Percentiles rank a stretch among this genome's conserved stretches.
Evolutionary conservation across 2,113 vertebrate genomes (phyloP).

Genomic region (Chaetops frenatus): DNA sequence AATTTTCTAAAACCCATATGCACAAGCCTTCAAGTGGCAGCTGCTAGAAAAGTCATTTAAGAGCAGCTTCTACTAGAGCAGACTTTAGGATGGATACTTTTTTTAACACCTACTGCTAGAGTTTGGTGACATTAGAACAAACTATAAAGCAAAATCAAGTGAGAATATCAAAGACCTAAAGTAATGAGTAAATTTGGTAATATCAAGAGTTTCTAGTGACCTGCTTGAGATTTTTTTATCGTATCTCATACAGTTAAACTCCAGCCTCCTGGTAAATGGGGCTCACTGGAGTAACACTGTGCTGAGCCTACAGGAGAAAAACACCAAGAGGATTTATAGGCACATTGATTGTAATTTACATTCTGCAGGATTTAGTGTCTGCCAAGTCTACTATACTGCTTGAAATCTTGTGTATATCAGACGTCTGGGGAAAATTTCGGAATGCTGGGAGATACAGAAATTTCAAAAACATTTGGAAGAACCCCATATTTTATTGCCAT

Average conservation of each 20-base stretch:
- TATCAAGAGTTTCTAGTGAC: background rate
- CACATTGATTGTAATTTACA: background rate
- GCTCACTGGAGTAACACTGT: background rate
- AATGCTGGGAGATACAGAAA: background rate
- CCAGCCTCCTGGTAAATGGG: background rate
- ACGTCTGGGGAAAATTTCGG: background rate
- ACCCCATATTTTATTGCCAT: background rate
- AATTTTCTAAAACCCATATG: background rate
- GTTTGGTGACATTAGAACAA: background rate
- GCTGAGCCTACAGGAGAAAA: background rate
- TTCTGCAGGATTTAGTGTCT: background rate
- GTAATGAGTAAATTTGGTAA: background rate
- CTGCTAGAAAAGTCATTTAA: background rate
- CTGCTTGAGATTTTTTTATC: background rate
- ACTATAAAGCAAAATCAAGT: background rate
- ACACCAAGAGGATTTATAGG: background rate
- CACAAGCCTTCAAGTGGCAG: background rate
- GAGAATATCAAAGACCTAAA: background rate
- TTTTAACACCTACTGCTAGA: background rate
- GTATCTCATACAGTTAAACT: background rate
- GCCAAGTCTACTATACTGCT: background rate
- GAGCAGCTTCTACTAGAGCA: background rate
- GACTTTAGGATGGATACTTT: background rate
- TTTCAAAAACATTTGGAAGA: background rate
- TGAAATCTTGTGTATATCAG: background rate